Evolutionary conservation across 2,797 vertebrate genomes (phyloP), one percentile per base, ranked within the genome.

Genomic region (Anableps anableps): DNA sequence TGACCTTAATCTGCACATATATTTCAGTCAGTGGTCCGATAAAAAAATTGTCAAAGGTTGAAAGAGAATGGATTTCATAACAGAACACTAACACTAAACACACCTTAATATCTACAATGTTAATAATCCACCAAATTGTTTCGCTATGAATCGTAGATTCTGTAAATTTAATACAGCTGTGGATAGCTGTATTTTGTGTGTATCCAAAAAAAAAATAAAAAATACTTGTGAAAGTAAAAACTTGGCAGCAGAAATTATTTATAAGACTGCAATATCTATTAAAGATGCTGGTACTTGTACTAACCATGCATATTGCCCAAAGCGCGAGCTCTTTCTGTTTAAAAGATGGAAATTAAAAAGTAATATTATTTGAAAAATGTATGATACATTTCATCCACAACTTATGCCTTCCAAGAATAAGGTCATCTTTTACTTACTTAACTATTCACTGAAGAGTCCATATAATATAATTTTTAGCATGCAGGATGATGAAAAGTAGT

Each of bases 271-370:
- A 13, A 41, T 38, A 62, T 48, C 26, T 31, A n/a, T 48, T 19
- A 74, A 68, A 68, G 36, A 68, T 41, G 64, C 36, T 41, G 64
- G 64, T 41, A 41, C 64, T 68, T 21, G 11, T 68, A 41, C 64
- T 68, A 26, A 68, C 21, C 64, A 68, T 68, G 64, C 64, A 68
- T 68, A 68, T 13, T 68, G 36, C 64, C 21, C 64, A 68, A 68
- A 41, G 64, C 4, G 21, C 14, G 64, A 68, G 64, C 1, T 23
- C 64, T 26, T 36, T 43, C 26, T 29, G 23, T 62, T 62, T 23
- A 16, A 81, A 72, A 60, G 34, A 60, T 76, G 66, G 34, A 38
- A 76, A 81, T 76, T 10, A 81, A 76, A 81, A 72, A 81, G 74
- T 76, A 81, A 76, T 76, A 48, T 1, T 41, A 38, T 41, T 29